Evolutionary conservation across 2,888 invertebrate genomes (phyloP).

Genomic region (Himalopsyche tibetana): DNA sequence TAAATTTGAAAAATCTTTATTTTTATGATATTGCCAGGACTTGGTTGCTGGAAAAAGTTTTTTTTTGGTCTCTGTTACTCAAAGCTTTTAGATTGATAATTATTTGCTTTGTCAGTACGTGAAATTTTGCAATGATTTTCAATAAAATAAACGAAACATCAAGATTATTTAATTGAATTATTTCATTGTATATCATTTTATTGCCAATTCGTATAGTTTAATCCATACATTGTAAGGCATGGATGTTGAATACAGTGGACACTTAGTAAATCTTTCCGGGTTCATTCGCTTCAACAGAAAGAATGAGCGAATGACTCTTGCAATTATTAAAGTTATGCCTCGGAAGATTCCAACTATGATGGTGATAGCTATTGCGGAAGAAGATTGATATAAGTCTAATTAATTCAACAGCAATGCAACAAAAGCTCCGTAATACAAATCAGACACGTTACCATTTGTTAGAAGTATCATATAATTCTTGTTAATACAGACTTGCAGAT

Average conservation of each 20-base stretch:
- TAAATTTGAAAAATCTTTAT: no score
- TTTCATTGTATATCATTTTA: no score
- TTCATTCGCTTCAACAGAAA: neutral
- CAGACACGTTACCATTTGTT: neutral
- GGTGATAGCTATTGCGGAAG: neutral
- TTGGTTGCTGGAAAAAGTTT: no score
- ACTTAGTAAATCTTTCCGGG: neutral
- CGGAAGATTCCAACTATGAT: neutral
- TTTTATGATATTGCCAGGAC: no score
- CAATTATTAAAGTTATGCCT: conserved; percentile 17
- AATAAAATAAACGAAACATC: no score
- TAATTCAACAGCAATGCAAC: conserved; percentile 7
- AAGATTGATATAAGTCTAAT: neutral
- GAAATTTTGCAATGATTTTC: no score
- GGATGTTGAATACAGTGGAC: neutral
- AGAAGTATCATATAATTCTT: neutral
- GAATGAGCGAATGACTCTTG: neutral
- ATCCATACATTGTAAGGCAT: neutral
- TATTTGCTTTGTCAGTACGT: no score
- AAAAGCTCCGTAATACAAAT: neutral
- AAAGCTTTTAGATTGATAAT: no score
- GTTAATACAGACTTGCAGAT: no score
- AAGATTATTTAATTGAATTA: no score
- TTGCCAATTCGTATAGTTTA: no score
- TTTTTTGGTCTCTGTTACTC: no score